These are phyloP conservation scores for Sandelia bainsii DNA, from an alignment of 2,797 vertebrate genomes.

Conservation along the genomic window DNA sequence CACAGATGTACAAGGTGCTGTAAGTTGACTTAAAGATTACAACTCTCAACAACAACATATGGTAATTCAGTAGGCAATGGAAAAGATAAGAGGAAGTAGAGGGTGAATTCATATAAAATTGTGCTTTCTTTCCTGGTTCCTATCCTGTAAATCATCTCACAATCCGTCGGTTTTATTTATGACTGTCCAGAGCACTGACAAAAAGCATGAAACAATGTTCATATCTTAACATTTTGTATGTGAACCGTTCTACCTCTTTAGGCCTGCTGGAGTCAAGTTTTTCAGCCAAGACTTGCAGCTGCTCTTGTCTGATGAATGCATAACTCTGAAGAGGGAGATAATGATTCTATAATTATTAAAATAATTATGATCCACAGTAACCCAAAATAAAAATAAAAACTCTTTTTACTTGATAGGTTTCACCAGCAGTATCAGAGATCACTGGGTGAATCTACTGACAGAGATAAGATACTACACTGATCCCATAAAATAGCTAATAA, in stretches of 20 bases:
- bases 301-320: constrained; percentile 94
- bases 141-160: neutral
- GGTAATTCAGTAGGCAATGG: too few species aligned
- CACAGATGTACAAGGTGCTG: too few species aligned
- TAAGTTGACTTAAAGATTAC: too few species aligned
- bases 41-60: too few species aligned
- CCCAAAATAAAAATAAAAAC: constrained; percentile 1
- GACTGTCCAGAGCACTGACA: neutral
- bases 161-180: too few species aligned
- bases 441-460: neutral
- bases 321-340: constrained; percentile 88
- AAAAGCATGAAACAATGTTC: neutral
- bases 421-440: neutral
- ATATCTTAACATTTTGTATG: neutral
- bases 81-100: too few species aligned
- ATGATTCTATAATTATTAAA: neutral
- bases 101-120: too few species aligned
- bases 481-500: neutral
- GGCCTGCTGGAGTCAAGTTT: constrained; percentile 90
- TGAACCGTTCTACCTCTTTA: constrained; percentile 87
- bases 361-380: neutral
- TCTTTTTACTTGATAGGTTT: neutral
- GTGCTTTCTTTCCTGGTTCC: neutral
- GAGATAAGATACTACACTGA: neutral
- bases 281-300: constrained; percentile 91